phyloP scores from a whole-genome alignment of 2,113 vertebrate genomes.

The Zootoca vivipara region DNA sequence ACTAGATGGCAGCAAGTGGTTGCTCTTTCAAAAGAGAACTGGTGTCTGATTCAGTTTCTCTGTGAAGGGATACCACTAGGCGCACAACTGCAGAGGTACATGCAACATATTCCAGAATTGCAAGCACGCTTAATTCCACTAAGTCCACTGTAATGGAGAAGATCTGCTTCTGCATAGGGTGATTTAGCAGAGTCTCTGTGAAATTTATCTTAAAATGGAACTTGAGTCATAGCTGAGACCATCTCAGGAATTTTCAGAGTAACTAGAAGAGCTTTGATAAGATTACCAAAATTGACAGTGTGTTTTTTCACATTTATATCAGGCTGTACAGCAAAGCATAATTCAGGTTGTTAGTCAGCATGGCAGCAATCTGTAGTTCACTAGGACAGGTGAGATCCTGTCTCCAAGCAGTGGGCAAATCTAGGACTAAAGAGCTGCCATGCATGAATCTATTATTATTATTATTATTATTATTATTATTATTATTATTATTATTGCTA shows the following conservation, averaged over 20 bases:
- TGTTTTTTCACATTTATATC: background rate
- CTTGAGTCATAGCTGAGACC: background rate
- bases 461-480: no score
- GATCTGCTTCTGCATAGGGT: background rate
- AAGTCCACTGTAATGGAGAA: background rate
- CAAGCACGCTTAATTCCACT: background rate
- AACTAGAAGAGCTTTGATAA: background rate
- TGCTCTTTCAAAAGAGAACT: background rate
- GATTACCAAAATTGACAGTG: background rate
- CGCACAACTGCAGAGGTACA: background rate
- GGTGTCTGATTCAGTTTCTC: background rate
- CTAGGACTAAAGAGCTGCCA: background rate
- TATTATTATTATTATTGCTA: no score
- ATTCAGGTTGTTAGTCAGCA: background rate
- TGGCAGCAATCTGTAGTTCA: background rate
- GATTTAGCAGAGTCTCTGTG: background rate
- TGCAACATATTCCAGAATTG: background rate
- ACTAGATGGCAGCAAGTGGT: constrained; percentile 18
- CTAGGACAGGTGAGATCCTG: background rate
- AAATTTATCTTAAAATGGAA: background rate
- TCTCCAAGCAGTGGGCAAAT: background rate
- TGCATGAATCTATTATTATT: background rate
- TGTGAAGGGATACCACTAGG: background rate
- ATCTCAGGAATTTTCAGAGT: background rate
- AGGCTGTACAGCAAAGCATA: background rate